These are phyloP conservation scores for Chironomus tepperi DNA, from an alignment of 1,140 invertebrate genomes.

Conservation along the genomic window DNA sequence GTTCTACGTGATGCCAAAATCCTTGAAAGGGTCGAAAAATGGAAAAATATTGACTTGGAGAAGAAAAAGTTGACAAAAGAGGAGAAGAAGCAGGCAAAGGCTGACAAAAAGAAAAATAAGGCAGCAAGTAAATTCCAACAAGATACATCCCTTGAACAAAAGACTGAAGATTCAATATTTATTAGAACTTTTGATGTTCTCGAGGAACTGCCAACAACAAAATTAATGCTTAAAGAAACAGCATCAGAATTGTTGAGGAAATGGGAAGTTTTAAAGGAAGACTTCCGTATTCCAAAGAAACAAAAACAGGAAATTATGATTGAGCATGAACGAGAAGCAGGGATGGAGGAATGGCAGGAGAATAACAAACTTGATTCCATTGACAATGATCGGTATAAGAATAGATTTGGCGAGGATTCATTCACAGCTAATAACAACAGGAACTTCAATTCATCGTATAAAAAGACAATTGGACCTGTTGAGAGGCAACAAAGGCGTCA, in stretches of 20 bases:
- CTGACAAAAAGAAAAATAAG: slow-evolving; percentile 5
- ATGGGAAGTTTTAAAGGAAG: slow-evolving; percentile 42
- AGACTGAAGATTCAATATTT: slow-evolving; percentile 27
- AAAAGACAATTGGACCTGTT: slow-evolving; percentile 33
- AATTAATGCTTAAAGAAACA: slow-evolving; percentile 26
- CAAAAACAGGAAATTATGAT: slow-evolving; percentile 88
- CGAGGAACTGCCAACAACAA: not conserved
- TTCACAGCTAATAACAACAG: not conserved
- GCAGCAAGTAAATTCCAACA: slow-evolving; percentile 25
- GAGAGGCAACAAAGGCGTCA: slow-evolving; percentile 64
- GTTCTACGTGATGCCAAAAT: slow-evolving; percentile 89
- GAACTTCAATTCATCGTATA: not conserved
- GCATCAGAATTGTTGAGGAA: slow-evolving; percentile 29
- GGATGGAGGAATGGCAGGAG: slow-evolving; percentile 33
- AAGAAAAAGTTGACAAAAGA: not conserved
- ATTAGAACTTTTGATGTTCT: not conserved
- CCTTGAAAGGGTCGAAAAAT: slow-evolving; percentile 69
- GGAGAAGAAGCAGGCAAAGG: not conserved
- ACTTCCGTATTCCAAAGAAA: slow-evolving; percentile 92
- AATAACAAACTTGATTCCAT: slow-evolving; percentile 31
- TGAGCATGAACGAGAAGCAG: slow-evolving; percentile 81
- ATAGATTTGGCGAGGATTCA: not conserved
- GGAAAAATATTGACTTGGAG: slow-evolving; percentile 44
- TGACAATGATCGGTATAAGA: slow-evolving; percentile 27
- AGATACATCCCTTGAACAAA: slow-evolving; percentile 28